Conservation (phyloP, 1,140 invertebrate genomes). For the Musca vetustissima region DNA sequence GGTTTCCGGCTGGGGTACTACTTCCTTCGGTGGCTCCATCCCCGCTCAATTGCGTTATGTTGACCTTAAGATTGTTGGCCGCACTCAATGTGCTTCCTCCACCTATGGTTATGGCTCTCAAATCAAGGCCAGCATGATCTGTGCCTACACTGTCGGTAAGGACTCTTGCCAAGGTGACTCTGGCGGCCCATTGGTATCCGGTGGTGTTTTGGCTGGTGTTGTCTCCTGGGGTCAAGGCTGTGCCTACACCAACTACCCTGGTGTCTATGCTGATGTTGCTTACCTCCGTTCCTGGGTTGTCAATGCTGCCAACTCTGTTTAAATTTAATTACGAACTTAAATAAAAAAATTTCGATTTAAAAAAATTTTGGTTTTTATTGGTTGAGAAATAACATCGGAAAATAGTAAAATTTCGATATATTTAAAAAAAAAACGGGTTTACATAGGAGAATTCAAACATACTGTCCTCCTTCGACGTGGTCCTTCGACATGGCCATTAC, state of each 20-base stretch:
- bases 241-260: slow-evolving; percentile 53
- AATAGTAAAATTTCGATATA: too few species aligned
- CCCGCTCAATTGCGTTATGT: slow-evolving; percentile 39
- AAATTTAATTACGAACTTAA: background rate
- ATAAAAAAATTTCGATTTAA: background rate
- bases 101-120: slow-evolving; percentile 39
- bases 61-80: slow-evolving; percentile 36
- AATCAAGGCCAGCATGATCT: slow-evolving; percentile 49
- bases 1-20: slow-evolving; percentile 58
- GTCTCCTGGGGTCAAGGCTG: slow-evolving; percentile 64
- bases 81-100: slow-evolving; percentile 28
- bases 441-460: too few species aligned
- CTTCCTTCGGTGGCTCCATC: slow-evolving; percentile 26
- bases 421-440: too few species aligned
- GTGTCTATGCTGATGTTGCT: slow-evolving; percentile 64
- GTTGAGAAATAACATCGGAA: too few species aligned
- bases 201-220: slow-evolving; percentile 57
- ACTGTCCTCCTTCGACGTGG: too few species aligned
- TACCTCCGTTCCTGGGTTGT: slow-evolving; percentile 40
- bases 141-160: slow-evolving; percentile 43
- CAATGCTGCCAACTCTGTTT: slow-evolving; percentile 1
- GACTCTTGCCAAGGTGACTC: slow-evolving; percentile 55
- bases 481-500: too few species aligned
- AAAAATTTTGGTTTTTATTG: too few species aligned
- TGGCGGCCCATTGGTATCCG: slow-evolving; percentile 56